These are phyloP conservation scores for Oscheius sp. DNA, from an alignment of 2,888 invertebrate species.

Conservation along the genomic window DNA sequence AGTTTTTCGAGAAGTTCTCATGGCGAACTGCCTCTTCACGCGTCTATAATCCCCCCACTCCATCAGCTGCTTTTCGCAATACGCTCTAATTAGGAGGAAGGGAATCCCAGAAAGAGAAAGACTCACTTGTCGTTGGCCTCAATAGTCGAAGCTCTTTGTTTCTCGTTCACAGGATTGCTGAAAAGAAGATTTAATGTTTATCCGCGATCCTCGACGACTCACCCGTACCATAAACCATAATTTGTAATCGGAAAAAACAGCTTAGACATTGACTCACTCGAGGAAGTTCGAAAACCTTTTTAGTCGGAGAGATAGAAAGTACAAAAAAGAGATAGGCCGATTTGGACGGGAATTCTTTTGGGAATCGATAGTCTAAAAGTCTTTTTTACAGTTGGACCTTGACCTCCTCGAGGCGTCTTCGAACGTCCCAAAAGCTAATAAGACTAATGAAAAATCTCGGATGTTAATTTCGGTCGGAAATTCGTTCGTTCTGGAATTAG, in stretches of 20 bases:
- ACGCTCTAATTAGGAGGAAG: no score
- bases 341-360: no score
- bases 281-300: not conserved
- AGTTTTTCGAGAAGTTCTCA: no score
- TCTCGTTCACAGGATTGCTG: conserved; percentile 23
- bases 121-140: conserved; percentile 25
- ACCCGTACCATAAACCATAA: not conserved
- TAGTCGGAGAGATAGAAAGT: not conserved
- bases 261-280: not conserved
- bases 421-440: no score
- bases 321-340: no score
- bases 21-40: not conserved
- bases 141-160: conserved; percentile 17
- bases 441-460: no score
- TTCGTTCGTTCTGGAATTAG: no score
- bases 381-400: no score
- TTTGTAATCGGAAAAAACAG: not conserved
- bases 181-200: conserved; percentile 1
- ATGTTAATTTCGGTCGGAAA: no score
- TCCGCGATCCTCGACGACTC: not conserved
- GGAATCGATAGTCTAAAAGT: no score
- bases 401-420: no score
- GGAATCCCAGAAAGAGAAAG: not conserved
- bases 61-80: conserved; percentile 13
- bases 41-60: conserved; percentile 4